A percentile compares a stretch with the other conserved stretches of the same genome.
Evolutionary conservation across 2,113 vertebrate species (phyloP).

Genomic region (Myotis davidii): DNA sequence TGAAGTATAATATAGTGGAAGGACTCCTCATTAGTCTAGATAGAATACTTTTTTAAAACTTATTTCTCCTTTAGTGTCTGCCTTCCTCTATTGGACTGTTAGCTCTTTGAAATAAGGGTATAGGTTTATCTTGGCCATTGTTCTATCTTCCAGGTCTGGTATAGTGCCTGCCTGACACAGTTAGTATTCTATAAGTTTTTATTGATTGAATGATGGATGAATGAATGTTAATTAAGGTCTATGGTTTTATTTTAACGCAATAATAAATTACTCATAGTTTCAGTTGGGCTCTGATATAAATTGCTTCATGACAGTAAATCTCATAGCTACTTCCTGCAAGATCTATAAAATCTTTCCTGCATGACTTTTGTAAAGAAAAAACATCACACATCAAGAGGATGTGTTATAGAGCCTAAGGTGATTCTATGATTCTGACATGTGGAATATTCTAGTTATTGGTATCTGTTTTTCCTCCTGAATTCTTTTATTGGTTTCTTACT

Average conservation of each 20-base stretch:
- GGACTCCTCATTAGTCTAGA: background rate
- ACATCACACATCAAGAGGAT: background rate
- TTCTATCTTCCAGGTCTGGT: background rate
- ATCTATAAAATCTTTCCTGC: conserved; percentile 25
- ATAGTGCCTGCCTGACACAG: background rate
- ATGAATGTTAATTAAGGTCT: conserved; percentile 26
- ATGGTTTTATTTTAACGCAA: conserved; percentile 46
- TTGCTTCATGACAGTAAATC: conserved; percentile 3
- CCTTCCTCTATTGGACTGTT: background rate
- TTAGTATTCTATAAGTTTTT: background rate
- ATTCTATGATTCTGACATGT: conserved; percentile 1
- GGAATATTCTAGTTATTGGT: background rate
- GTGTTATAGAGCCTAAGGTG: background rate
- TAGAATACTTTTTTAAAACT: background rate
- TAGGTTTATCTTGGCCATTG: background rate
- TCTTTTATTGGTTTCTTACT: background rate
- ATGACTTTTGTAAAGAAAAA: conserved; percentile 28
- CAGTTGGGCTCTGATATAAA: conserved; percentile 21
- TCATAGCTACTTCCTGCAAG: conserved; percentile 24
- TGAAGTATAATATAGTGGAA: background rate
- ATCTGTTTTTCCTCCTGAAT: conserved; percentile 25
- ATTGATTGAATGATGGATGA: background rate
- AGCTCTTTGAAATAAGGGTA: background rate
- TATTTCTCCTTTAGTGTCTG: background rate
- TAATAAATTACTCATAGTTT: conserved; percentile 44